phyloP scores from a whole-genome alignment of 1,140 invertebrate genomes.

The Caenorhabditis latens region DNA sequence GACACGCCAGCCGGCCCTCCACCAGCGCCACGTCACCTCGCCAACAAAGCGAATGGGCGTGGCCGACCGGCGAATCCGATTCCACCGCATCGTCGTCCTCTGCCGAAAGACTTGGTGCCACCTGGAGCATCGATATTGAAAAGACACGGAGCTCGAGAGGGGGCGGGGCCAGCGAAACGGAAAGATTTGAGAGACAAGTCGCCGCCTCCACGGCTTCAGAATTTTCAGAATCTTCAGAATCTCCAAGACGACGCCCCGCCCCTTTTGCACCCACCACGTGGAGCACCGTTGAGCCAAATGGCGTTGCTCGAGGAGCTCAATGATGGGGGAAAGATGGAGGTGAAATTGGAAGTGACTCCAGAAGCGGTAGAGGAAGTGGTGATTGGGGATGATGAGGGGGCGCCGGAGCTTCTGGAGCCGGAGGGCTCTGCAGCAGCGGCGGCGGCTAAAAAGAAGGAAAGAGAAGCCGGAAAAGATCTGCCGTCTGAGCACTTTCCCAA shows the following conservation, averaged over 20 bases:
- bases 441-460: neutral
- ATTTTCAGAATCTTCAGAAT: too few species aligned
- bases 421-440: neutral
- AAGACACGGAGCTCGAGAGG: neutral
- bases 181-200: neutral
- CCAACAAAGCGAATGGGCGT: neutral
- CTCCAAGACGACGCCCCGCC: too few species aligned
- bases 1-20: neutral
- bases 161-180: neutral
- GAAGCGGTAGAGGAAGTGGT: neutral
- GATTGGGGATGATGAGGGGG: neutral
- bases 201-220: too few species aligned
- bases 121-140: neutral
- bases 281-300: neutral
- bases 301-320: neutral
- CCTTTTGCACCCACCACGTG: neutral
- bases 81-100: constrained; percentile 32
- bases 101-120: constrained; percentile 25
- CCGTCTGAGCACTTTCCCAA: constrained; percentile 36
- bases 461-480: constrained; percentile 16
- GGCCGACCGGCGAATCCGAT: neutral
- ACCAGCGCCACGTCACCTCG: neutral
- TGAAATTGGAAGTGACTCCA: neutral
- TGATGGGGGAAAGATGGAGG: neutral
- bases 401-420: neutral